Evolutionary conservation across 1,140 invertebrate genomes (phyloP).

Genomic region (Magallana angulata): DNA sequence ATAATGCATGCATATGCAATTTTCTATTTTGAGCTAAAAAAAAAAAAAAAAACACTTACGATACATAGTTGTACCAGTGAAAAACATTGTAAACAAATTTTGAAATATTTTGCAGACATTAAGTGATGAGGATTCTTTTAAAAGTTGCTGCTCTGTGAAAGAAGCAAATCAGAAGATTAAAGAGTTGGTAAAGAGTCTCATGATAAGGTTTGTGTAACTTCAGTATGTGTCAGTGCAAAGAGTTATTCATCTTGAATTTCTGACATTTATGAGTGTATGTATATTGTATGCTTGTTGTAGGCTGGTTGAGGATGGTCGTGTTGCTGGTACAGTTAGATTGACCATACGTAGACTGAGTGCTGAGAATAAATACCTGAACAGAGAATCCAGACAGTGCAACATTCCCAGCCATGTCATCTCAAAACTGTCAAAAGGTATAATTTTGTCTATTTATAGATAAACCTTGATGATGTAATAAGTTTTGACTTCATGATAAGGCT

Average conservation of each 20-base stretch:
- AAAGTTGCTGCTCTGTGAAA: conserved; percentile 61
- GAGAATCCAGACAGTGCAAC: conserved; percentile 71
- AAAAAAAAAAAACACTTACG: too few relatives aligned
- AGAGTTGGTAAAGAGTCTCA: conserved; percentile 61
- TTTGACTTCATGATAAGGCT: too few relatives aligned
- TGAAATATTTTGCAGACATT: conserved; percentile 62
- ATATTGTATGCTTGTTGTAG: conserved; percentile 54
- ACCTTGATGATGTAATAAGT: too few relatives aligned
- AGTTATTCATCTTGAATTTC: neutral
- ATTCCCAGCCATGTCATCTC: conserved; percentile 53
- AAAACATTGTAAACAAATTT: too few relatives aligned
- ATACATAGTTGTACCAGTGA: too few relatives aligned
- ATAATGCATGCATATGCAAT: too few relatives aligned
- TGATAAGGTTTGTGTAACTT: conserved; percentile 61
- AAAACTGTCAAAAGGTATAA: neutral
- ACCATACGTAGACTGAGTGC: conserved; percentile 63
- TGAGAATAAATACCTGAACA: conserved; percentile 60
- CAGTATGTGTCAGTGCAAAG: too few relatives aligned
- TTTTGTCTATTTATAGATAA: neutral
- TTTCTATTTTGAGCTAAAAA: too few relatives aligned
- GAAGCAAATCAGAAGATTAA: conserved; percentile 60
- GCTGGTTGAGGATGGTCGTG: conserved; percentile 69
- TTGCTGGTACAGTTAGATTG: conserved; percentile 67
- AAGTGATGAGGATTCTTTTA: conserved; percentile 74
- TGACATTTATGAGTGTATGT: neutral